Evolutionary conservation across 2,797 vertebrate genomes (phyloP), one percentile per base, ranked within the genome.

Genomic region (Sebastes alutus): DNA sequence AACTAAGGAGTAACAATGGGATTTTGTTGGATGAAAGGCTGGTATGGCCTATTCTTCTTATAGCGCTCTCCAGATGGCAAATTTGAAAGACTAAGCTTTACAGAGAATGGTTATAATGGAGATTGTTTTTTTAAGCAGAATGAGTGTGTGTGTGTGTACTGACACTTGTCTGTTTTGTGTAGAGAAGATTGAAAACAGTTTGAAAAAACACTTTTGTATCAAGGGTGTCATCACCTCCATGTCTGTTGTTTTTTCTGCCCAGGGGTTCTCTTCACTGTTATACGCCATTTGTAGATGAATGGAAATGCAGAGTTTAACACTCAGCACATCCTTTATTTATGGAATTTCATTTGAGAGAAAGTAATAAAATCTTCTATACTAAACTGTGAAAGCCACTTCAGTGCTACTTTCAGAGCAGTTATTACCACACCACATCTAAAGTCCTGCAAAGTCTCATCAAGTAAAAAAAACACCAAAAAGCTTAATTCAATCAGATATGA

Each of bases 11-110:
- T 59, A 81, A 82, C 85, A 77, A 35, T 82, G 60, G 55, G 80
- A 81, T 87, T 85, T 85, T 60, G 64, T 60, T 23, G 20, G 72
- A 86, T 87, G 61, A 77, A 88, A 79, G 58, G 33, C 76, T 78
- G 81, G 25, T 38, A 55, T 75, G 55, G 38, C 32, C 49, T 38
- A 7, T 86, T 82, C 67, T 76, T 64, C 72, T 67, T 78, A 61
- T 33, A 80, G 60, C 11, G 6, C 18, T 62, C 77, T 83, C 52
- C 76, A 75, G 63, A 84, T 77, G 72, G 64, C 52, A 83, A 32
- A 86, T 85, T 80, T 78, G 30, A 84, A 89, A 80, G 35, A 78
- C 16, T 52, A 63, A 82, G 70, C 63, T 81, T 81, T 30, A 65
- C 42, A 64, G 32, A 68, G 52, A 73, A 58, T 77, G 25, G 32